A percentile compares a stretch with the other conserved stretches of the same genome.
These are phyloP conservation scores for Mus spicilegus DNA, from an alignment of 2,113 vertebrate genomes.

Conservation along the genomic window DNA sequence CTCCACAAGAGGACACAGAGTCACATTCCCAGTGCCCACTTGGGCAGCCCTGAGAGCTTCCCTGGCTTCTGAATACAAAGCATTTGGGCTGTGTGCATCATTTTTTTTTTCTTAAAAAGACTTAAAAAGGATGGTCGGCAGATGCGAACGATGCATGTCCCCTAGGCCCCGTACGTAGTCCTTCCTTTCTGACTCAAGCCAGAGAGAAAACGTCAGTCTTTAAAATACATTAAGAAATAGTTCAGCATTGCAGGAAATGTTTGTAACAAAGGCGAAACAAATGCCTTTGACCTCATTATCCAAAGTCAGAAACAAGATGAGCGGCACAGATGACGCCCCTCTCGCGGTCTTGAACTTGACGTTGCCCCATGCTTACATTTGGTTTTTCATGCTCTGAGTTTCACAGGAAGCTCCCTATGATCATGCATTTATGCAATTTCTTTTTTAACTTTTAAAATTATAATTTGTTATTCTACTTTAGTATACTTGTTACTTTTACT, in stretches of 20 bases:
- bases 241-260: background rate
- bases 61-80: conserved; percentile 34
- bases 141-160: background rate
- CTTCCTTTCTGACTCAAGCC: conserved; percentile 18
- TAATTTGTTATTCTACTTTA: background rate
- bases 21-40: background rate
- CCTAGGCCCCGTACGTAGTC: background rate
- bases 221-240: conserved; percentile 23
- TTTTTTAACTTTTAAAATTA: background rate
- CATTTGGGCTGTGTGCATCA: background rate
- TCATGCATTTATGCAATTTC: conserved; percentile 13
- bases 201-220: conserved; percentile 13
- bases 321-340: background rate
- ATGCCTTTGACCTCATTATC: background rate
- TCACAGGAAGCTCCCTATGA: background rate
- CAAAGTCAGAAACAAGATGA: background rate
- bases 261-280: background rate
- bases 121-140: background rate
- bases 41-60: conserved; percentile 1
- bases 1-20: conserved; percentile 4
- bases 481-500: background rate
- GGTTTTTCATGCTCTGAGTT: background rate
- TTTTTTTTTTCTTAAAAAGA: background rate
- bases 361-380: background rate
- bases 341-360: background rate